Conservation (phyloP, 2,113 vertebrate species). For the Budorcas taxicolor region DNA sequence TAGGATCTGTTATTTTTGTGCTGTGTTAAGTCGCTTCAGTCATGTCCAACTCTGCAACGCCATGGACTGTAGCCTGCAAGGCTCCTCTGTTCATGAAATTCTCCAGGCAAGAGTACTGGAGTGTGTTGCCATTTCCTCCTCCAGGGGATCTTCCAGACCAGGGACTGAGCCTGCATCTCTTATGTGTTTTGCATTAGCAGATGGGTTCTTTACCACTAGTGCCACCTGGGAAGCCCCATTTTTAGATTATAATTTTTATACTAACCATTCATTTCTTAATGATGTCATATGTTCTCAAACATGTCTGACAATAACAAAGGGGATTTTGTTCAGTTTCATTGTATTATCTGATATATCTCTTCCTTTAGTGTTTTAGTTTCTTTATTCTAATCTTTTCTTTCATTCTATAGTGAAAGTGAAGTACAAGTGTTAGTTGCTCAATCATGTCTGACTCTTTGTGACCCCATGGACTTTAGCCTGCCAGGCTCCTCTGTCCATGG, state of each 20-base stretch:
- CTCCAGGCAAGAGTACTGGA: not conserved
- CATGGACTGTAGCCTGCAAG: not conserved
- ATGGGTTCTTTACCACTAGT: not conserved
- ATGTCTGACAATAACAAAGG: not conserved
- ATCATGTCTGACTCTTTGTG: not conserved
- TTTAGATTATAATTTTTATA: constrained; percentile 11
- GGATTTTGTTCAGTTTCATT: not conserved
- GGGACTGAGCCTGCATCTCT: not conserved
- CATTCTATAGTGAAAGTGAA: not conserved
- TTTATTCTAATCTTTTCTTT: not conserved
- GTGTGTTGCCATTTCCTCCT: not conserved
- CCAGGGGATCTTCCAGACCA: not conserved
- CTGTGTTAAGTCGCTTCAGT: not conserved
- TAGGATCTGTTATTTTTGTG: not conserved
- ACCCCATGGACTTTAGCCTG: not conserved
- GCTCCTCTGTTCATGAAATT: not conserved
- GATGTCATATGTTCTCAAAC: not conserved
- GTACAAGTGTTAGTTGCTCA: not conserved
- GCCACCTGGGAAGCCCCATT: not conserved
- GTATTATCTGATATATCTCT: not conserved
- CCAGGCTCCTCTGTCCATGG: not conserved
- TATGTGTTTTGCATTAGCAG: not conserved
- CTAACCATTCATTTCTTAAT: not conserved
- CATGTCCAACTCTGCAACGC: not conserved
- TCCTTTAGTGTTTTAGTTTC: not conserved